These are phyloP conservation scores for Apomyelois bistriatella DNA, from an alignment of 2,888 invertebrate species.

Conservation along the genomic window DNA sequence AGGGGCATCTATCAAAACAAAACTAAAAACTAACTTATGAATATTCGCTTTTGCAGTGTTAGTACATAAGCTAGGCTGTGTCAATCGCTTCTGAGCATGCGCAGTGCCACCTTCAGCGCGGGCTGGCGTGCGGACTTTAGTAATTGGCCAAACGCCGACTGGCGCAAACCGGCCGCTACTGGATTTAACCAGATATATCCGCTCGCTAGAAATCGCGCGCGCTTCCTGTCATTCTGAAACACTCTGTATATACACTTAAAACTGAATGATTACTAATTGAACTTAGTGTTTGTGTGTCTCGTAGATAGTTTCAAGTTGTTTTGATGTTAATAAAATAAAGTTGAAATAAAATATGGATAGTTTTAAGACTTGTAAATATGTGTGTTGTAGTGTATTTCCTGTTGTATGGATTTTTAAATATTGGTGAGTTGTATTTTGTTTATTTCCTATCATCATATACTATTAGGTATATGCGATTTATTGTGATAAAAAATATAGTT, in stretches of 20 bases:
- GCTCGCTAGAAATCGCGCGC: constrained; percentile 29
- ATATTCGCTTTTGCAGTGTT: constrained; percentile 52
- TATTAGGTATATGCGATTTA: too few relatives aligned
- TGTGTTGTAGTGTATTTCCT: constrained; percentile 20
- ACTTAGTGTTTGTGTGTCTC: constrained; percentile 13
- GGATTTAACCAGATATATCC: constrained; percentile 27
- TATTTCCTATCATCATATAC: too few relatives aligned
- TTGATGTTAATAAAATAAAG: background rate
- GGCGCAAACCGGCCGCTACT: constrained; percentile 34
- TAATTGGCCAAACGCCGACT: constrained; percentile 67
- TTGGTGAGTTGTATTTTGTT: constrained; percentile 17
- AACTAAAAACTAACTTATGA: constrained; percentile 72
- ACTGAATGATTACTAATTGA: constrained; percentile 12
- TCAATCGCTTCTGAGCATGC: constrained; percentile 65
- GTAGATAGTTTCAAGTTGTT: constrained; percentile 4
- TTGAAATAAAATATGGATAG: constrained; percentile 8
- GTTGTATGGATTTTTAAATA: constrained; percentile 23
- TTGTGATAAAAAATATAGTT: too few relatives aligned
- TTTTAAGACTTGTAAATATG: constrained; percentile 17
- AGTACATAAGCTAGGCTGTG: constrained; percentile 54
- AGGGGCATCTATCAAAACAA: constrained; percentile 58
- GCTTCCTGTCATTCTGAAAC: constrained; percentile 29
- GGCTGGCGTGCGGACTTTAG: constrained; percentile 58
- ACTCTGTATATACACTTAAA: constrained; percentile 20
- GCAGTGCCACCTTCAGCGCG: constrained; percentile 45